Evolutionary conservation across 2,888 invertebrate genomes (phyloP).

Genomic region (Ochropleura leucogaster): DNA sequence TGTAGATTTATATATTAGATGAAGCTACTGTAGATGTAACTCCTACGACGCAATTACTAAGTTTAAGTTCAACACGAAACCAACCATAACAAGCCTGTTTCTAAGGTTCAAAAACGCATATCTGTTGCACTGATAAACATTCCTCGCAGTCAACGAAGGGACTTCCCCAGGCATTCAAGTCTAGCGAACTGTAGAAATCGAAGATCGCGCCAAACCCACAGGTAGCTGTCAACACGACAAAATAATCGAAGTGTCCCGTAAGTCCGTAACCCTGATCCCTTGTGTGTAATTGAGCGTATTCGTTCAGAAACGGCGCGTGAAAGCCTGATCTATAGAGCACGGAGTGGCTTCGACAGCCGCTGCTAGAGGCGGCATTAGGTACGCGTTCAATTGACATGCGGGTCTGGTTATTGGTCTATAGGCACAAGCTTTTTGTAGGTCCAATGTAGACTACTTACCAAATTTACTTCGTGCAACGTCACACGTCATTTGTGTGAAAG

Average conservation of each 20-base stretch:
- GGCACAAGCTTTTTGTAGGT: not conserved
- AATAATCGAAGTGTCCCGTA: conserved; percentile 28
- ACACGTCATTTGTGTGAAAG: not conserved
- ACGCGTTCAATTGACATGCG: not conserved
- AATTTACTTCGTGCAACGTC: not conserved
- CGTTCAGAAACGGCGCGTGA: conserved; percentile 38
- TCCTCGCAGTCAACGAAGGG: not conserved
- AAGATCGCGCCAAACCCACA: conserved; percentile 6
- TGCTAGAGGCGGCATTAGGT: not conserved
- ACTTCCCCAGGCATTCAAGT: too few species aligned
- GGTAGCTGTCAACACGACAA: conserved; percentile 5
- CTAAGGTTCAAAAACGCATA: not conserved
- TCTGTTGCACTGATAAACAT: not conserved
- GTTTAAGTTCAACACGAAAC: not conserved
- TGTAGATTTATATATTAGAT: not conserved
- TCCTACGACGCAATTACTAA: too few species aligned
- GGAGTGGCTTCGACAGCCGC: not conserved
- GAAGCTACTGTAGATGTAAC: not conserved
- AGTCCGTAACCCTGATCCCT: conserved; percentile 24
- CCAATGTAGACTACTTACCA: not conserved
- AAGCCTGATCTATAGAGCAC: conserved; percentile 25
- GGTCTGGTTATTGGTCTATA: not conserved
- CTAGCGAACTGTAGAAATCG: conserved; percentile 7
- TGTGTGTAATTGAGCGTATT: conserved; percentile 52
- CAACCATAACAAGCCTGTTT: not conserved